Base-by-base conservation (phyloP, 2,113 vertebrate species). In the Triplophysa siluroides region DNA sequence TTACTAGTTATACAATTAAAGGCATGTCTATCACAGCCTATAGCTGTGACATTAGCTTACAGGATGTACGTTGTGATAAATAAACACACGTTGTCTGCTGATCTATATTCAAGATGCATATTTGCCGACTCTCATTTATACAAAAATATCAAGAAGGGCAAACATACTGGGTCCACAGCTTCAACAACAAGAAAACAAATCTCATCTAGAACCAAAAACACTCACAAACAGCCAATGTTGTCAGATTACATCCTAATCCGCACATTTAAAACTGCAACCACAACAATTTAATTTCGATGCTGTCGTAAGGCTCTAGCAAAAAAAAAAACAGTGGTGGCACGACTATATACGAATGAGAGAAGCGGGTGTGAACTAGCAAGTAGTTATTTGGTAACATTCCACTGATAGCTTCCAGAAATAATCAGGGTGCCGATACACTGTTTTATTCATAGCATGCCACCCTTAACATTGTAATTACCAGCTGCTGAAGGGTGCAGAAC, bases 121-220 rank as follows among this genome's bases (percentile, higher is more conserved):
- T 92, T 95, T 95, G 94, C 94, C 94, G 94, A 92, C 94, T 95
- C 94, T 94, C 92, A 83, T 92, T 56, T 69, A 3, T 12, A 19
- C 24, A 29, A 61, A 29, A 50, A 58, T 9, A 58, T 19, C 5
- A 54, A 6, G 50, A 54, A 18, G 50, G 54, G 16, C 19, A 8
- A 21, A 58, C 7, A 87, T 79, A 61, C n/a, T 2, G 56, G 16
- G 58, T 75, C 62, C 60, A 76, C 62, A 38, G 41, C 43, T 74
- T 61, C 21, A 29, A 74, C 52, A 33, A 24, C 71, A 24, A 45
- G 29, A 62, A 19, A 41, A 58, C 9, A 6, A 19, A 21, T 9
- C 19, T n/a, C 8, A 21, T 21, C 43, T 11, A 45, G 43, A 45
- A 10, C 54, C 3, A 1, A 21, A 58, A 58, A 58, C 50, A 52